phyloP scores from a whole-genome alignment of 2,113 vertebrate species.

The Centrocercus urophasianus region DNA sequence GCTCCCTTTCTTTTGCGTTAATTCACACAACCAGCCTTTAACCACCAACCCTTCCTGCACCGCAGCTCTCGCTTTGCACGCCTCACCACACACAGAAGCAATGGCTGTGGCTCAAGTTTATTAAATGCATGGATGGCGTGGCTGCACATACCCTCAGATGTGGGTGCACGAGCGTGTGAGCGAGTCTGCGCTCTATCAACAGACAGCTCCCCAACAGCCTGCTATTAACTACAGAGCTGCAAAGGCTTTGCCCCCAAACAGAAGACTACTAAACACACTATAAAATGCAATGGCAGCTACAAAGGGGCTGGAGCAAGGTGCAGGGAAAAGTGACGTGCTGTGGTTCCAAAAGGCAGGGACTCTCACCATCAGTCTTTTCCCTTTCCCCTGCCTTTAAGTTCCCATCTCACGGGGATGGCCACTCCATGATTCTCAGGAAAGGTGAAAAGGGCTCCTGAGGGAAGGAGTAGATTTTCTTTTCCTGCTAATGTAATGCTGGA shows the following conservation, averaged over 20 bases:
- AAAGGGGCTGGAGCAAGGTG: neutral
- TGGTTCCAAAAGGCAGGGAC: neutral
- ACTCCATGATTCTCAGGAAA: neutral
- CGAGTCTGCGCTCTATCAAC: neutral
- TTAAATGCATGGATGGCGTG: neutral
- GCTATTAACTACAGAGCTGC: neutral
- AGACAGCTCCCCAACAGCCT: neutral
- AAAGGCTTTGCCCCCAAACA: neutral
- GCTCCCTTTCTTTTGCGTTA: neutral
- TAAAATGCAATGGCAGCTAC: neutral
- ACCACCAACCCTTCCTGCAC: neutral
- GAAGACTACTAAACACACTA: neutral
- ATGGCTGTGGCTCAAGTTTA: neutral
- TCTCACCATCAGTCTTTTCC: neutral
- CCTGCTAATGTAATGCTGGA: neutral
- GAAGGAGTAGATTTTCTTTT: neutral
- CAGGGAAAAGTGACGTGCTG: neutral
- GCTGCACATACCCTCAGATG: neutral
- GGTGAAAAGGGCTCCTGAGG: neutral
- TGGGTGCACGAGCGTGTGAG: accelerated
- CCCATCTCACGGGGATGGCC: neutral
- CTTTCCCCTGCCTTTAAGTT: neutral
- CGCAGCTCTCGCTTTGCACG: neutral
- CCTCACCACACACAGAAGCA: neutral
- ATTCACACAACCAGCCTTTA: neutral